Conservation (phyloP, 2,888 invertebrate species). For the Portevinia maculata region DNA sequence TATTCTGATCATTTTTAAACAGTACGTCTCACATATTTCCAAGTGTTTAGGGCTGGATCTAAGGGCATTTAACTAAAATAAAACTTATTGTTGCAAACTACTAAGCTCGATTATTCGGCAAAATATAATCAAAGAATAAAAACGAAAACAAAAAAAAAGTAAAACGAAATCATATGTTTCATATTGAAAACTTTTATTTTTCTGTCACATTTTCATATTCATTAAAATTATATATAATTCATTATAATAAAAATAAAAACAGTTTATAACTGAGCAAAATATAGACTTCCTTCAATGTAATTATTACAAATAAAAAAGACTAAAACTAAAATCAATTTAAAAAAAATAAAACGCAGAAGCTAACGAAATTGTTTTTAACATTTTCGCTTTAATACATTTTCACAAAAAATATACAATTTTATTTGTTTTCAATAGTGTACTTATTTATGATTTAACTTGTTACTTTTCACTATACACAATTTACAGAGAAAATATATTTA, state of each 20-base stretch:
- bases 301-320: conserved; percentile 51
- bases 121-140: neutral
- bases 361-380: conserved; percentile 65
- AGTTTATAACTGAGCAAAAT: conserved; percentile 74
- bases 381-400: conserved; percentile 48
- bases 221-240: conserved; percentile 60
- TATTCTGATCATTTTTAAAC: too few relatives aligned
- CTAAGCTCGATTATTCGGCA: too few relatives aligned
- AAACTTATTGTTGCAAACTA: too few relatives aligned
- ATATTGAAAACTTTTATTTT: conserved; percentile 71
- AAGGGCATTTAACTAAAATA: too few relatives aligned
- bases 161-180: conserved; percentile 42
- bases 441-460: conserved; percentile 31
- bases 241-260: conserved; percentile 71
- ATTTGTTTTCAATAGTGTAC: conserved; percentile 20
- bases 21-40: too few relatives aligned
- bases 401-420: conserved; percentile 44
- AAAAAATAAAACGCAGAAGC: conserved; percentile 55
- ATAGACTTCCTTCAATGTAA: conserved; percentile 64
- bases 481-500: conserved; percentile 48
- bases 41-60: too few relatives aligned
- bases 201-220: conserved; percentile 59
- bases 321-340: conserved; percentile 51
- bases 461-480: conserved; percentile 51
- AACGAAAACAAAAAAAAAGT: conserved; percentile 11